Evolutionary conservation across 1,140 invertebrate species (phyloP).

Genomic region (Laodelphax striatellus): DNA sequence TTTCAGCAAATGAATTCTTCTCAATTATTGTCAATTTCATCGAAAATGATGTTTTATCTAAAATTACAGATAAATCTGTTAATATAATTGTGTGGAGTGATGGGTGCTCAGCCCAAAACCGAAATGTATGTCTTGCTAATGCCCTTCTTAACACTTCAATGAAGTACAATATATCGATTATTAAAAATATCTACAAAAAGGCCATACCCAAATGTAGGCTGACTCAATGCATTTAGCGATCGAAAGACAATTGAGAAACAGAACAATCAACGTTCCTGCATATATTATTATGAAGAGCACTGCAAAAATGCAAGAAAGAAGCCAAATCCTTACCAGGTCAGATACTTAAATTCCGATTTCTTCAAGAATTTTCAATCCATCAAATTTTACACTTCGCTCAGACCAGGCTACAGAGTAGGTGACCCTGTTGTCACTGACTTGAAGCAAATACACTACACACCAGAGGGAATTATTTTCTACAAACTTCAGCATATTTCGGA

Average conservation of each 20-base stretch:
- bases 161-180: slow-evolving; percentile 23
- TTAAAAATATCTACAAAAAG: slow-evolving; percentile 31
- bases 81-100: slow-evolving; percentile 27
- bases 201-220: slow-evolving; percentile 33
- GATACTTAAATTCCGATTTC: slow-evolving; percentile 12
- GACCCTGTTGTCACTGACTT: slow-evolving; percentile 13
- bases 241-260: slow-evolving; percentile 9
- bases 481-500: slow-evolving; percentile 13
- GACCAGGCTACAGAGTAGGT: slow-evolving; percentile 9
- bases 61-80: neutral
- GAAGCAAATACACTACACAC: slow-evolving; percentile 16
- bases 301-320: slow-evolving; percentile 11
- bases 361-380: slow-evolving; percentile 13
- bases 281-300: slow-evolving; percentile 13
- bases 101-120: slow-evolving; percentile 28
- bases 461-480: slow-evolving; percentile 14
- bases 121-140: slow-evolving; percentile 28
- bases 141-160: slow-evolving; percentile 23
- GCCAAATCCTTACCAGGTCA: slow-evolving; percentile 10
- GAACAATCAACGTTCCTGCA: slow-evolving; percentile 16
- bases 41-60: neutral
- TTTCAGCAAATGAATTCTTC: slow-evolving; percentile 19
- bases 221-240: slow-evolving; percentile 29
- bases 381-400: slow-evolving; percentile 10
- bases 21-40: slow-evolving; percentile 14